A percentile compares a stretch with the other conserved stretches of the same genome.
Conservation (phyloP, 2,797 vertebrate genomes). For the Sphaeramia orbicularis region DNA sequence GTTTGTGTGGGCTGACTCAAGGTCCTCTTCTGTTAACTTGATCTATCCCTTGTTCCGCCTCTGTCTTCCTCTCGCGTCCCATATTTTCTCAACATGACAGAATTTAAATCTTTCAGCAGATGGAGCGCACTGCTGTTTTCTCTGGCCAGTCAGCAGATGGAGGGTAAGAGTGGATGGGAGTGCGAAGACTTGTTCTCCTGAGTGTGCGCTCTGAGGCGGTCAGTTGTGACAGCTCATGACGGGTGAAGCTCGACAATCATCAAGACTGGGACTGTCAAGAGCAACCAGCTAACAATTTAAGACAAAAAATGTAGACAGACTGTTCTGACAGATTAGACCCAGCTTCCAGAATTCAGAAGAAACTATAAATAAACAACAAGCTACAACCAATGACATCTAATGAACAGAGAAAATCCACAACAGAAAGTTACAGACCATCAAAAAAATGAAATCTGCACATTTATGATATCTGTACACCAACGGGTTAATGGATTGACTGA, state of each 20-base stretch:
- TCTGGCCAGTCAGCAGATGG: constrained; percentile 73
- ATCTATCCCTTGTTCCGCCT: constrained; percentile 78
- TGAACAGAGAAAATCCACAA: neutral
- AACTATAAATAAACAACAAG: neutral
- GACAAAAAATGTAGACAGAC: neutral
- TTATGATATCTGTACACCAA: too few relatives aligned
- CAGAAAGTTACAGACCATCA: too few relatives aligned
- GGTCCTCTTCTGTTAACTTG: constrained; percentile 76
- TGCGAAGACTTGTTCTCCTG: constrained; percentile 29
- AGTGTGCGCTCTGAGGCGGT: constrained; percentile 33
- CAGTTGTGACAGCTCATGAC: constrained; percentile 33
- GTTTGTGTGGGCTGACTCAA: constrained; percentile 83
- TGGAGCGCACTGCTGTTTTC: constrained; percentile 82
- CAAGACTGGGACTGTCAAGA: neutral
- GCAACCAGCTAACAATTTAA: constrained; percentile 3
- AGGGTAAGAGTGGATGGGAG: constrained; percentile 62
- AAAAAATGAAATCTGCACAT: too few relatives aligned
- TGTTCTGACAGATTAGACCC: neutral
- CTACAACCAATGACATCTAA: neutral
- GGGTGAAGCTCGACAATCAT: constrained; percentile 2
- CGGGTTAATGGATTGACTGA: too few relatives aligned
- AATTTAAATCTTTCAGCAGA: constrained; percentile 86
- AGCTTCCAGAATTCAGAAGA: neutral
- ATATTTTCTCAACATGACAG: constrained; percentile 84
- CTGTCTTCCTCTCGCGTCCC: constrained; percentile 76